A percentile compares a stretch with the other conserved stretches of the same genome.
Conservation (phyloP, 2,797 vertebrate species). For the Falco peregrinus region DNA sequence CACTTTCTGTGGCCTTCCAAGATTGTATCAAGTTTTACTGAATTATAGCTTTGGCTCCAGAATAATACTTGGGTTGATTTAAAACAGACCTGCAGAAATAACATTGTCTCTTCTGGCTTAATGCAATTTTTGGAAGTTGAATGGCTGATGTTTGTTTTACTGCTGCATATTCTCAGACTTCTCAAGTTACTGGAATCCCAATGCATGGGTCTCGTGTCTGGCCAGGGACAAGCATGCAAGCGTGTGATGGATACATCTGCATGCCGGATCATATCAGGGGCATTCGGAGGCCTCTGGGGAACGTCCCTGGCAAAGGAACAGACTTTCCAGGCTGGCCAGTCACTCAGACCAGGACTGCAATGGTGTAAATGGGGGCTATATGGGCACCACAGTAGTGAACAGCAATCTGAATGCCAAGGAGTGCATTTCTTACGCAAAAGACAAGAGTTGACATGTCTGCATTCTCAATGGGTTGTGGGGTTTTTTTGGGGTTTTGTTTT, state of each 20-base stretch:
- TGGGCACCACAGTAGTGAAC: background rate
- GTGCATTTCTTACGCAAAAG: background rate
- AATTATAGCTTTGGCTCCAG: conserved; percentile 49
- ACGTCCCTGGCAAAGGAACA: background rate
- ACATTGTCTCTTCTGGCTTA: conserved; percentile 30
- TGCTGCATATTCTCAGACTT: conserved; percentile 31
- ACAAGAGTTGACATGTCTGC: background rate
- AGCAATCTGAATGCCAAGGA: background rate
- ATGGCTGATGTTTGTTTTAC: conserved; percentile 11
- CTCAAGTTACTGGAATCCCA: conserved; percentile 15
- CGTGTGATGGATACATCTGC: background rate
- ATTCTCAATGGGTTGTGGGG: background rate
- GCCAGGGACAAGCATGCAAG: background rate
- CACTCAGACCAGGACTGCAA: background rate
- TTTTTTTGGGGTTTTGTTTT: background rate
- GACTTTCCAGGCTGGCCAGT: background rate
- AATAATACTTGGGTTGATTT: conserved; percentile 46
- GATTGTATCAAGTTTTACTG: conserved; percentile 45
- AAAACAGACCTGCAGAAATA: conserved; percentile 63
- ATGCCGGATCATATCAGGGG: background rate
- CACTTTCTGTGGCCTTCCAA: background rate
- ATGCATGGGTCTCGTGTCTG: background rate
- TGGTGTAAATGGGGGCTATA: background rate
- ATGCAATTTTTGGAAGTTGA: conserved; percentile 15
- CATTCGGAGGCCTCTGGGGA: background rate